These are phyloP conservation scores for Thermophis baileyi DNA, from an alignment of 2,113 vertebrate genomes.

Conservation along the genomic window DNA sequence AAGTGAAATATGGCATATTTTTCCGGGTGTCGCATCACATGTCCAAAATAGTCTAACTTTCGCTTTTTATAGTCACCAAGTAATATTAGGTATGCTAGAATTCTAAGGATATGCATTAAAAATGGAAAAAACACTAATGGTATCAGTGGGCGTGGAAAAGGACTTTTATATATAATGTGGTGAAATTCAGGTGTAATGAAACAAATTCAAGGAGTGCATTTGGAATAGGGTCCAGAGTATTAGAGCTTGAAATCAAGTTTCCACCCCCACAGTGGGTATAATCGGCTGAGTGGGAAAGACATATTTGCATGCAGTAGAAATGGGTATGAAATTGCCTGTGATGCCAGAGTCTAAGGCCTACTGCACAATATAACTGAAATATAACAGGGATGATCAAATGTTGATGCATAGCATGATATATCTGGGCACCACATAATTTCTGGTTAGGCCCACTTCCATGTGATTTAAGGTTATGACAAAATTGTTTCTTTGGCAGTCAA, in stretches of 20 bases:
- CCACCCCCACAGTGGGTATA: not conserved
- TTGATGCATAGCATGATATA: not conserved
- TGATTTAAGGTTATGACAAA: not conserved
- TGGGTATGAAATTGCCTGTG: not conserved
- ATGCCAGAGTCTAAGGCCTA: not conserved
- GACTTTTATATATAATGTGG: not conserved
- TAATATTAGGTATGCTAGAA: not conserved
- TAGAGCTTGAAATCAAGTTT: not conserved
- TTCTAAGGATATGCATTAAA: not conserved
- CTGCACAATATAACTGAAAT: not conserved
- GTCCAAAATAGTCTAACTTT: too few relatives aligned
- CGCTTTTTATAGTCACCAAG: not conserved
- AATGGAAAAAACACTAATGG: not conserved
- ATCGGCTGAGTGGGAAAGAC: not conserved
- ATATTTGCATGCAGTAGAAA: not conserved
- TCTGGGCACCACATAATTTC: not conserved
- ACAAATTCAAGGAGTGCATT: not conserved
- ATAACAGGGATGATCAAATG: not conserved
- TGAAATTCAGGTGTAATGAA: not conserved
- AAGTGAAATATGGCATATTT: too few relatives aligned
- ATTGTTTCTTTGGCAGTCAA: not conserved
- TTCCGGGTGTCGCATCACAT: too few relatives aligned
- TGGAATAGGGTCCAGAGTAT: not conserved
- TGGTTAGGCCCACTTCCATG: not conserved
- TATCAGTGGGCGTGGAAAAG: not conserved